Evolutionary conservation across 2,888 invertebrate genomes (phyloP).

Genomic region (Parnassius smintheus): DNA sequence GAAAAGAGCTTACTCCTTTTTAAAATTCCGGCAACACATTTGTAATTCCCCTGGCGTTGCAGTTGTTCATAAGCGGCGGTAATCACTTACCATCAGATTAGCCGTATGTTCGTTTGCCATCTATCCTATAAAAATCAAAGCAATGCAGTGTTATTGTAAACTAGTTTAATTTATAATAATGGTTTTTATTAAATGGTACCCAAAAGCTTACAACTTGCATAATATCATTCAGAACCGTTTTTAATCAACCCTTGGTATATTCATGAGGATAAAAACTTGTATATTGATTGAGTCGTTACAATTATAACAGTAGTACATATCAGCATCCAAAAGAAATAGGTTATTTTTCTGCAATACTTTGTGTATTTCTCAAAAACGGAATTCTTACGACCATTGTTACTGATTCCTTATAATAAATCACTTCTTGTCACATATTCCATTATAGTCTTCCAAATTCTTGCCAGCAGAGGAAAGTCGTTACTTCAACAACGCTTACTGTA

Average conservation of each 20-base stretch:
- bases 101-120: no score
- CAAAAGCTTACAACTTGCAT: slow-evolving; percentile 66
- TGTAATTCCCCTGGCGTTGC: no score
- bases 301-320: slow-evolving; percentile 63
- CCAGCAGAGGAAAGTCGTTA: slow-evolving; percentile 56
- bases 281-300: slow-evolving; percentile 55
- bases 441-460: slow-evolving; percentile 57
- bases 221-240: slow-evolving; percentile 53
- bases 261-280: slow-evolving; percentile 46
- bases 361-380: slow-evolving; percentile 48
- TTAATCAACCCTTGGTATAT: slow-evolving; percentile 51
- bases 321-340: slow-evolving; percentile 59
- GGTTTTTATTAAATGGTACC: slow-evolving; percentile 65
- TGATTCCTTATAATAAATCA: slow-evolving; percentile 50
- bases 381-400: slow-evolving; percentile 39
- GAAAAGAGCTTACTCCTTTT: no score
- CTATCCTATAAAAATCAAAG: slow-evolving; percentile 29
- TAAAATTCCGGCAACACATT: no score
- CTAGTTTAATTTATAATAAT: slow-evolving; percentile 29
- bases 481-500: slow-evolving; percentile 59
- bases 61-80: no score
- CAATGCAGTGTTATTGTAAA: slow-evolving; percentile 35
- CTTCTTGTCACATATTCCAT: slow-evolving; percentile 60
- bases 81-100: no score
- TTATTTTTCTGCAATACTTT: slow-evolving; percentile 60